Evolutionary conservation across 1,140 invertebrate species (phyloP).

Genomic region (Ctenoplectra terminalis): DNA sequence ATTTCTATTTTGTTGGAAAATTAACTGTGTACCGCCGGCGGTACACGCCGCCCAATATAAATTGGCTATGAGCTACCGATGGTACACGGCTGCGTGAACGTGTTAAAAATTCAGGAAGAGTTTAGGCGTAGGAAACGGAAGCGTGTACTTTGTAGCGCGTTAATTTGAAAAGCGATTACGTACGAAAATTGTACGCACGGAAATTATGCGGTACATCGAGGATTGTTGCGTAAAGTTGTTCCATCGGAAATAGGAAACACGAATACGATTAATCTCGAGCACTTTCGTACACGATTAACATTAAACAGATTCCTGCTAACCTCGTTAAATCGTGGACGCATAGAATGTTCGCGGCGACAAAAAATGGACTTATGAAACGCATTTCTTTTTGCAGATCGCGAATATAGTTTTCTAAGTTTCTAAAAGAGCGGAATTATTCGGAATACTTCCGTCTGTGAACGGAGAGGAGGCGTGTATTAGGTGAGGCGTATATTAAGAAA

Average conservation of each 20-base stretch:
- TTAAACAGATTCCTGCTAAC: background rate
- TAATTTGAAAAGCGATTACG: background rate
- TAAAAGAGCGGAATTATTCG: slow-evolving; percentile 4
- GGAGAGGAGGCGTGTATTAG: slow-evolving; percentile 7
- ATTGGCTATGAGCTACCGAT: no score
- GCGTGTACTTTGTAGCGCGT: no score
- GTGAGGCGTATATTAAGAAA: slow-evolving; percentile 20
- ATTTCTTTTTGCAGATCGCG: background rate
- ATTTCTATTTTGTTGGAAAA: no score
- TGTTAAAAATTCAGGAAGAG: background rate
- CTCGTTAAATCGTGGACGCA: no score
- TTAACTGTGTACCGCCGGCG: no score
- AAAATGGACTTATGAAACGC: background rate
- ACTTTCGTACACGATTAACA: slow-evolving; percentile 1
- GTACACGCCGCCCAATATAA: no score
- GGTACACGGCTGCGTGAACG: no score
- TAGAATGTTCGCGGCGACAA: no score
- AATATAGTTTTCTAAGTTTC: slow-evolving; percentile 11
- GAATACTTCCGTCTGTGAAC: background rate
- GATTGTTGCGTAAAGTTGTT: background rate
- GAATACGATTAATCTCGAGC: background rate
- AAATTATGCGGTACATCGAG: background rate
- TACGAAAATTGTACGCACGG: background rate
- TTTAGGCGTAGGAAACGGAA: background rate
- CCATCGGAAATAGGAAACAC: background rate